Conservation (phyloP, 1,140 invertebrate species). For the Hyles vespertilio region DNA sequence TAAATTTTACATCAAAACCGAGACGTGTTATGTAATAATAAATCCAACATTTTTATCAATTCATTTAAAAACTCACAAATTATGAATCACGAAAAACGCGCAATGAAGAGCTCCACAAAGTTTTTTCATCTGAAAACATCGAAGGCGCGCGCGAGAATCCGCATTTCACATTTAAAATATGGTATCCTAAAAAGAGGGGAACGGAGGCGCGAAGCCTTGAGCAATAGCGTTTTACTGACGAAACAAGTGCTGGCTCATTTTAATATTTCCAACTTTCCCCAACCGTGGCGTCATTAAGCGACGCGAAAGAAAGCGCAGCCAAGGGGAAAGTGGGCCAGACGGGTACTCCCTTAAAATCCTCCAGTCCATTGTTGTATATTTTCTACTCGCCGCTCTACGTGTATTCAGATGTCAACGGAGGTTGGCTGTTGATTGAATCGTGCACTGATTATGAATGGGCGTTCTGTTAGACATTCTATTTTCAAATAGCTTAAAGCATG, state of each 20-base stretch:
- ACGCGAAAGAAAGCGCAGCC: constrained; percentile 39
- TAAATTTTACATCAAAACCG: no score
- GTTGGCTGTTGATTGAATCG: no score
- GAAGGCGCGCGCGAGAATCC: constrained; percentile 10
- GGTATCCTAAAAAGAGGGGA: constrained; percentile 29
- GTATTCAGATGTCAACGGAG: constrained; percentile 16
- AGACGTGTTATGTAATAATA: no score
- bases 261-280: constrained; percentile 63
- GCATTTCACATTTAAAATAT: constrained; percentile 29
- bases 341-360: constrained; percentile 52
- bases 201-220: constrained; percentile 52
- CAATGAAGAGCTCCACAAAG: constrained; percentile 8
- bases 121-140: constrained; percentile 25
- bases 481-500: no score
- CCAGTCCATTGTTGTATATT: constrained; percentile 57
- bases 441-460: no score
- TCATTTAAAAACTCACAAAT: no score
- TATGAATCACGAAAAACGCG: not conserved
- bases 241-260: constrained; percentile 68
- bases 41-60: no score
- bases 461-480: no score
- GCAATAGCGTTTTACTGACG: constrained; percentile 53
- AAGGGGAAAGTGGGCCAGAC: constrained; percentile 37
- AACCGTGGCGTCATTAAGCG: constrained; percentile 55
- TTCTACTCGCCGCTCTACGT: constrained; percentile 27